Percentiles rank a stretch among this genome's conserved stretches.
Evolutionary conservation across 2,113 vertebrate genomes (phyloP).

Genomic region (Willisornis vidua): DNA sequence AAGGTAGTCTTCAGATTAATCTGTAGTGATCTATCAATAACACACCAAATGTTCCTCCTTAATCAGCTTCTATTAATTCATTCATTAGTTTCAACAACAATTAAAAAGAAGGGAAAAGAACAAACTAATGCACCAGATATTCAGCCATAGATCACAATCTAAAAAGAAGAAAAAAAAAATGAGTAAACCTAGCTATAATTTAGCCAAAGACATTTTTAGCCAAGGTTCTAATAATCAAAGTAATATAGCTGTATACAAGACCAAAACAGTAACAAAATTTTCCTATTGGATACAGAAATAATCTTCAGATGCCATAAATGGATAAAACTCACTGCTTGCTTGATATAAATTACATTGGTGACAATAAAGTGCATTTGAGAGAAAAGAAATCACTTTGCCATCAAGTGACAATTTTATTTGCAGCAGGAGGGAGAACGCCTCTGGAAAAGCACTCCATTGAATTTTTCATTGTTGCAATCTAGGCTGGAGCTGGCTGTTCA

Average conservation of each 20-base stretch:
- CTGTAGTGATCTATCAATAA: not conserved
- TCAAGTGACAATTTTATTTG: conserved; percentile 9
- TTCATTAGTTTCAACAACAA: not conserved
- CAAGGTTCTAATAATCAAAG: not conserved
- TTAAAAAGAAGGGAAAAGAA: not conserved
- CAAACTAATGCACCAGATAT: not conserved
- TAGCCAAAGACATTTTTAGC: not conserved
- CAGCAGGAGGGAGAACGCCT: not conserved
- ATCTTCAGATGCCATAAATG: not conserved
- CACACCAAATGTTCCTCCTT: not conserved
- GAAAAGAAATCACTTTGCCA: not conserved
- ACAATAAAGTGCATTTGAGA: not conserved
- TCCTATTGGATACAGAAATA: not conserved
- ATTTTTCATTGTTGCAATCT: not conserved
- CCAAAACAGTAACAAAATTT: not conserved
- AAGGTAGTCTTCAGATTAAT: not conserved
- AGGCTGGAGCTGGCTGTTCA: not conserved
- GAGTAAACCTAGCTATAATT: not conserved
- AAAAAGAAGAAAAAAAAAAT: not conserved
- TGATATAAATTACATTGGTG: not conserved
- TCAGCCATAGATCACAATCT: not conserved
- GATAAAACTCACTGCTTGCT: not conserved
- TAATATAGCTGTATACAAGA: not conserved
- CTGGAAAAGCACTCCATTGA: not conserved
- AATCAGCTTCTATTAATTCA: not conserved